Evolutionary conservation across 2,113 vertebrate species (phyloP), one percentile per base, ranked within the genome.

Genomic region (Puntigrus tetrazona): DNA sequence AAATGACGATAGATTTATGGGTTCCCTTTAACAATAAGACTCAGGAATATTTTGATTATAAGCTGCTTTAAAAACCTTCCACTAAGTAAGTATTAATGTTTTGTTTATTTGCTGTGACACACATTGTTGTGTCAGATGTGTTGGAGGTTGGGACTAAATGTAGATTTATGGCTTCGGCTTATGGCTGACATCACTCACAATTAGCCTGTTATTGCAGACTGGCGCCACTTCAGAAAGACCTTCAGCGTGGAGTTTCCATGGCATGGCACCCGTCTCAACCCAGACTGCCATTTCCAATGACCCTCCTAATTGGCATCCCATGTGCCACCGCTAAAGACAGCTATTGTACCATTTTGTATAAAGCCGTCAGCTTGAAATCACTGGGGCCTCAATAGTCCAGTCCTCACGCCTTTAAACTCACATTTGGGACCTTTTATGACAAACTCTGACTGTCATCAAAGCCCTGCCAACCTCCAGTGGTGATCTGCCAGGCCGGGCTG

Each of bases 381-480:
- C n/a, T 57, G 47, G 22, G 50, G 31, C 22, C 34, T 88, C 61
- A 86, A 77, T 83, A 27, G 31, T 70, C 83, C 31, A 85, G 84
- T 87, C 80, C 81, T 61, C 78, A 52, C 29, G 84, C 77, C 88
- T 91, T 85, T 87, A 83, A 89, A 90, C 70, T 85, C 57, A 84
- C 57, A 85, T 72, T 85, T 52, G 29, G 88, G 76, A 55, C 83
- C 80, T 88, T 90, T 91, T 87, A 90, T 85, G 84, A 82, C 81
- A 85, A 90, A 91, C 83, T 90, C 86, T 79, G 83, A 86, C 69
- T 86, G 82, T 88, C 90, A 91, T 93, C 89, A 92, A 89, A 90
- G 86, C 45, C 0, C 65, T 78, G 27, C 47, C 85, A 88, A 87
- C 82, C 83, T 79, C 80, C 72, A 31, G 7, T 78, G 78, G 14